A percentile compares a stretch with the other conserved stretches of the same genome.
Evolutionary conservation across 2,113 vertebrate species (phyloP).

Genomic region (Myiozetetes cayanensis): DNA sequence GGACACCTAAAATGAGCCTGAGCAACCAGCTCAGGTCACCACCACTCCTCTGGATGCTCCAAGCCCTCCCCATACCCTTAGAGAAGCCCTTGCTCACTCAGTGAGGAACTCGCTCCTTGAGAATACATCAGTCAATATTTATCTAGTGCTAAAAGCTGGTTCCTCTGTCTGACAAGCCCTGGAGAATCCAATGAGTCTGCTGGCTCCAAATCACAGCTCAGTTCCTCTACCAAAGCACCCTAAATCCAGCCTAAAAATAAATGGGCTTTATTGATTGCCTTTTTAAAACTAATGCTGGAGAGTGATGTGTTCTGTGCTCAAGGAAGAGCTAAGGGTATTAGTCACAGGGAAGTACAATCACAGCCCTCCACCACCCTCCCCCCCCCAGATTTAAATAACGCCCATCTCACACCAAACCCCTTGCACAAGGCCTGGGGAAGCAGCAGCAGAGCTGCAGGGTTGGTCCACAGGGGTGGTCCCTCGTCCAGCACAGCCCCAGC

Average conservation of each 20-base stretch:
- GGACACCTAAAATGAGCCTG: fast-evolving
- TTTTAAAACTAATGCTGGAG: neutral
- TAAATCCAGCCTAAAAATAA: conserved; percentile 42
- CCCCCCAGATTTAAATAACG: neutral
- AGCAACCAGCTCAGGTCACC: neutral
- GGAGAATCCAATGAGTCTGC: neutral
- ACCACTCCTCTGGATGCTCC: fast-evolving
- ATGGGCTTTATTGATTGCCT: conserved; percentile 18
- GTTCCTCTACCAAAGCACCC: neutral
- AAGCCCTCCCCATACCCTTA: neutral
- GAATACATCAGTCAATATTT: neutral
- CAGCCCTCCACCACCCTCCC: neutral
- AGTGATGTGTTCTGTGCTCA: neutral
- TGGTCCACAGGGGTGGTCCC: fast-evolving
- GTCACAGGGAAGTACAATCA: neutral
- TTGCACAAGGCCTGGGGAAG: neutral
- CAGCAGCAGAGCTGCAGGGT: neutral
- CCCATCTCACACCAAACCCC: neutral
- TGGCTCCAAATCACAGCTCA: neutral
- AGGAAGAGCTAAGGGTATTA: neutral
- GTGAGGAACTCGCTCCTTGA: fast-evolving
- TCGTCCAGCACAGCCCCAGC: neutral
- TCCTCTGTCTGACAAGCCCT: neutral
- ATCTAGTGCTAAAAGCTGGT: neutral
- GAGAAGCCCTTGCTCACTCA: neutral